Evolutionary conservation across 2,113 vertebrate genomes (phyloP), one percentile per base, ranked within the genome.

Genomic region (Entomyzon cyanotis): DNA sequence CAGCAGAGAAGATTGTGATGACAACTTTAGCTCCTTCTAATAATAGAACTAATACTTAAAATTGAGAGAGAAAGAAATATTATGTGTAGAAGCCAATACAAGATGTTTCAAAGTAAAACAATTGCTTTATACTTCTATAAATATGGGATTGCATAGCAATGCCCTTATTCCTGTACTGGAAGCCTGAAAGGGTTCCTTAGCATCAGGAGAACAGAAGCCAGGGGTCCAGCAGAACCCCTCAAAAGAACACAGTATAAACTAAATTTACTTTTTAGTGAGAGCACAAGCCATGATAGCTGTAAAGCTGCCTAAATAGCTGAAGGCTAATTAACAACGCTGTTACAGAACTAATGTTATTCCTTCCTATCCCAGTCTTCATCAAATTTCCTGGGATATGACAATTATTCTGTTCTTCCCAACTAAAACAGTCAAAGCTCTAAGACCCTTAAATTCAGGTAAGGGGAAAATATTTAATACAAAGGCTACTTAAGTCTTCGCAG

Each of bases 1-100:
- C 44, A 84, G 62, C 23, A 35, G 53, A 87, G 69, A 68, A 60
- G n/a, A 87, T 14, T 0, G 44, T 49, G 53, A 90, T 59, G 59
- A 44, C 44, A 96, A 84, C 44, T 84, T 79, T 37, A 89, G 41
- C 50, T 85, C 49, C 49, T 93, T 85, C 74, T 94, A 71, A 82
- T 87, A 78, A 79, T 87, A 93, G 71, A 92, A 76, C 11, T 90
- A 85, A 76, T 62, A 77, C 49, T n/a, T 73, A 73, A 60, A 91
- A 95, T 15, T 20, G 63, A 89, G 25, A 89, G 14, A 83, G 33
- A 95, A 93, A 78, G 24, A 90, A 89, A 83, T 80, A 62, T 6
- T 79, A 41, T 21, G 11, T 25, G 28, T 53, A 44, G 53, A 91
- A 90, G 27, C 37, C 31, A 85, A 91, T 12, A 69, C 10, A 44